Base-by-base conservation (phyloP, 2,113 vertebrate species). In the Hystrix cristata region DNA sequence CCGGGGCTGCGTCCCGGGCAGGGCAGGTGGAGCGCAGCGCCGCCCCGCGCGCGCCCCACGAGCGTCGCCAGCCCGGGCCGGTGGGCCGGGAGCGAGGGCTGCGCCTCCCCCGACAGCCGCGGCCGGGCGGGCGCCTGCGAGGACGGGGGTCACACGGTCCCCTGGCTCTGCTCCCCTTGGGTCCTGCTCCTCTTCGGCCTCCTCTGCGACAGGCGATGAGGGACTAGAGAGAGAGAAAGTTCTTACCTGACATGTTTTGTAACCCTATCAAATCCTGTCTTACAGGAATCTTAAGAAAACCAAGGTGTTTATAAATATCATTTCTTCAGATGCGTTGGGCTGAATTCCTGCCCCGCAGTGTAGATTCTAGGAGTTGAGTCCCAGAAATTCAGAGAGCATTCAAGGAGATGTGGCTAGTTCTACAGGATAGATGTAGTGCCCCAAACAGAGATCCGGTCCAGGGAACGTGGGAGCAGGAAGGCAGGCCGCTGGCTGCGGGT, bases 151-250 rank as follows among this genome's bases (percentile, higher is more conserved):
- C 98, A 94, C 95, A 43, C 34, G 38, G 91, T 92, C 84, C 94
- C 98, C 38, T 18, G 92, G 96, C 97, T 97, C 88, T 97, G 87
- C 90, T 95, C 69, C 60, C 98, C 98, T 97, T 88, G 67, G 96
- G 97, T 96, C 97, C 97, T 96, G 95, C 94, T 97, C 87, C 60
- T 83, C 96, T 92, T 95, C 25, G 94, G 87, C 92, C 86, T 97
- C 97, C 96, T 95, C 85, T n/a, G 92, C 88, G 97, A 97, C 96
- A 96, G 96, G 97, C 96, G 97, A 95, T 95, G 92, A 96, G 98
- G 76, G 98, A 97, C 97, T 90, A 98, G 96, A 96, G 97, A 97
- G 97, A 98, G 95, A 97, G 96, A 98, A 99, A 99, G 98, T 99
- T 99, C 98, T 99, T 98, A 98, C 98, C 98, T 98, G 98, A 95